Conservation (phyloP, 1,140 invertebrate genomes). For the Microvelia longipes region DNA sequence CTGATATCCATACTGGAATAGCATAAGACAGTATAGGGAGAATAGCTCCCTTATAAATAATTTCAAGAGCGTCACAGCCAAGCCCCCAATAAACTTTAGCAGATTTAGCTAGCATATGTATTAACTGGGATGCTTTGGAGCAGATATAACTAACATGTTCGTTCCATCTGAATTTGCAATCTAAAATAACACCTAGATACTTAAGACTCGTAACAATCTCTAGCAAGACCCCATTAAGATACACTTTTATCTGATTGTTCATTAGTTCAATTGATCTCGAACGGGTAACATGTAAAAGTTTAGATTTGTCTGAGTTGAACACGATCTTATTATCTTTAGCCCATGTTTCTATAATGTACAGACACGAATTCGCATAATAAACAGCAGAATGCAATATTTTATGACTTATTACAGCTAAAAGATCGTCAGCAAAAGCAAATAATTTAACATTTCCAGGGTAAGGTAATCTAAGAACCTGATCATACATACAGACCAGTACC, state of each 20-base stretch:
- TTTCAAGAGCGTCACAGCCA: neutral
- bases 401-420: neutral
- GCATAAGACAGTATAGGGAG: neutral
- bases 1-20: neutral
- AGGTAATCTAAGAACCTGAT: neutral
- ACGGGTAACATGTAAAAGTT: neutral
- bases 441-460: neutral
- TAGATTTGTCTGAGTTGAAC: neutral
- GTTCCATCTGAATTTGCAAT: neutral
- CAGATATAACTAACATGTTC: neutral
- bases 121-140: neutral
- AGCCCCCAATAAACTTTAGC: neutral
- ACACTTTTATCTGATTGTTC: too few species aligned
- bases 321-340: neutral
- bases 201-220: neutral
- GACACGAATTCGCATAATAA: too few species aligned
- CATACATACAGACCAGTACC: neutral
- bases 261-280: neutral
- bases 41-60: neutral
- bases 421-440: neutral
- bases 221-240: neutral
- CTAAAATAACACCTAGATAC: neutral
- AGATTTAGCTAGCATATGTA: neutral
- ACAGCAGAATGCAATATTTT: too few species aligned
- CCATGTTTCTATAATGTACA: neutral